phyloP scores from a whole-genome alignment of 2,888 invertebrate genomes.

The Microdon myrmicae region DNA sequence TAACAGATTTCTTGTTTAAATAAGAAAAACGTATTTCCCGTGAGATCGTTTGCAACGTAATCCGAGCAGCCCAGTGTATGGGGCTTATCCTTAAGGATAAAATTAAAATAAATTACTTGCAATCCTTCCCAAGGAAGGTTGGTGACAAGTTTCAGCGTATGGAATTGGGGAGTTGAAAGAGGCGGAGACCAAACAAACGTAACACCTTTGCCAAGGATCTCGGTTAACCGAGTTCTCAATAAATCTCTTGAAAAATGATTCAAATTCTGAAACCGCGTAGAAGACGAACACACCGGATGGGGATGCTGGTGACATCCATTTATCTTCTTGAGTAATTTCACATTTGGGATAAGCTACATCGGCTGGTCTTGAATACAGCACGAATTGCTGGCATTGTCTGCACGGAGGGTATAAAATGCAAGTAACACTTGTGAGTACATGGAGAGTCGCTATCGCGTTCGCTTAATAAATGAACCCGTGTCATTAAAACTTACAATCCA shows the following conservation, averaged over 20 bases:
- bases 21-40: slow-evolving; percentile 4
- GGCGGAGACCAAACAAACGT: neutral
- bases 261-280: slow-evolving; percentile 48
- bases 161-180: slow-evolving; percentile 6
- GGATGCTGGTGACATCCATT: slow-evolving; percentile 50
- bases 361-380: slow-evolving; percentile 10
- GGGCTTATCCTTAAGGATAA: slow-evolving; percentile 27
- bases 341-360: slow-evolving; percentile 40
- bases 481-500: slow-evolving; percentile 51
- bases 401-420: too few relatives aligned
- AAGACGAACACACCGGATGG: slow-evolving; percentile 32
- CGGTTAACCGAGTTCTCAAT: slow-evolving; percentile 39
- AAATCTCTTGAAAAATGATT: slow-evolving; percentile 51
- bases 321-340: slow-evolving; percentile 51
- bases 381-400: slow-evolving; percentile 1
- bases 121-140: slow-evolving; percentile 10
- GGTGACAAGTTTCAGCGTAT: neutral
- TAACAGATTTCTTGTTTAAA: slow-evolving; percentile 1
- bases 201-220: slow-evolving; percentile 16
- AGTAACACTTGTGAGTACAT: too few relatives aligned
- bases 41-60: slow-evolving; percentile 6
- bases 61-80: slow-evolving; percentile 18
- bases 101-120: slow-evolving; percentile 43
- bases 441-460: too few relatives aligned
- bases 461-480: slow-evolving; percentile 52